Percentiles rank a stretch among this genome's conserved stretches.
Conservation (phyloP, 2,113 vertebrate species). For the Mesoclemmys tuberculata region DNA sequence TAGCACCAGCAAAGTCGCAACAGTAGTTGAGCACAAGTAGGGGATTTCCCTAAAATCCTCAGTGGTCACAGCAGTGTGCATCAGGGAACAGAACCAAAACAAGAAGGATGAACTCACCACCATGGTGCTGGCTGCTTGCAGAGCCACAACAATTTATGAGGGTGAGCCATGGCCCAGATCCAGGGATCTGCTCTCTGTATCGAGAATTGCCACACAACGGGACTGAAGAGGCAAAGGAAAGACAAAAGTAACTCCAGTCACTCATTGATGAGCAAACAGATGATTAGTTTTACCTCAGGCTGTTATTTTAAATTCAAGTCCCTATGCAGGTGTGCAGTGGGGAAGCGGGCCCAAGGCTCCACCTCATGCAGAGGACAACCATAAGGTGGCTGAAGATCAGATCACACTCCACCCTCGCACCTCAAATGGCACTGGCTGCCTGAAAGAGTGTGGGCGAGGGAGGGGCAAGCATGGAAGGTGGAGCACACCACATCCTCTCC, state of each 20-base stretch:
- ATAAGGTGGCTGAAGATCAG: not conserved
- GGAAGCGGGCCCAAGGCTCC: not conserved
- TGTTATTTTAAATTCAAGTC: not conserved
- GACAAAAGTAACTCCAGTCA: not conserved
- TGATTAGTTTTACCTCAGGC: not conserved
- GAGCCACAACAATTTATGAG: not conserved
- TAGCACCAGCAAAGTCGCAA: not conserved
- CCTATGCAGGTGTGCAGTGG: not conserved
- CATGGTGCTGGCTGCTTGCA: not conserved
- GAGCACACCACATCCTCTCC: not conserved
- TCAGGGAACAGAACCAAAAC: not conserved
- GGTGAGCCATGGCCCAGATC: not conserved
- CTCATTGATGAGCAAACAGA: not conserved
- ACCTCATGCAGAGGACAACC: not conserved
- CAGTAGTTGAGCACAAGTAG: not conserved
- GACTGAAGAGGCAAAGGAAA: not conserved
- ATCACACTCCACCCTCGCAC: not conserved
- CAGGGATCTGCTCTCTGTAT: not conserved
- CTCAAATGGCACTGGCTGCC: not conserved
- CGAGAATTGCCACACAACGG: not conserved
- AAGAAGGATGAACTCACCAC: not conserved
- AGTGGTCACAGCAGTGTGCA: not conserved
- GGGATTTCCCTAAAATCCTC: not conserved
- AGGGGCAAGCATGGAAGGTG: not conserved
- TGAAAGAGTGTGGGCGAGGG: not conserved